Conservation (phyloP, 2,797 vertebrate genomes). For the Chrosomus eos region DNA sequence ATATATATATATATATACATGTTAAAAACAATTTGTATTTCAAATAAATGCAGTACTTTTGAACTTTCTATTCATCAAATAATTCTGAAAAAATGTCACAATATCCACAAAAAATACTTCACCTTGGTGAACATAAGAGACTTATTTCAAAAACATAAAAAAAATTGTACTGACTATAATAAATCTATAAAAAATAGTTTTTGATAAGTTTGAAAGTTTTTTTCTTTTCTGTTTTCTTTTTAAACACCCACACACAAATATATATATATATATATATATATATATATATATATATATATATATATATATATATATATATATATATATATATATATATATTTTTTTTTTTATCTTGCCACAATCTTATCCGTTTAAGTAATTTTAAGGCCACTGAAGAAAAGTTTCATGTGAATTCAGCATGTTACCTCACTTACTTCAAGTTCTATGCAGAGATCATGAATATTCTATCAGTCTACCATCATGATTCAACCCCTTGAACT, state of each 20-base stretch:
- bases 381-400: neutral
- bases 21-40: neutral
- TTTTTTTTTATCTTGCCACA: too few species aligned
- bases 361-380: neutral
- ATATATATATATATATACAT: neutral
- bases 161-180: too few species aligned
- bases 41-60: neutral
- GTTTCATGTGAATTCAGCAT: constrained; percentile 5
- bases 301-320: too few species aligned
- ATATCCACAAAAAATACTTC: neutral
- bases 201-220: too few species aligned
- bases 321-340: too few species aligned
- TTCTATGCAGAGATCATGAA: constrained; percentile 18
- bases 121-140: neutral
- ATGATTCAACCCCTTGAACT: constrained; percentile 27
- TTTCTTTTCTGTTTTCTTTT: too few species aligned
- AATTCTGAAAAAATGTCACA: neutral
- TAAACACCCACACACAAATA: too few species aligned
- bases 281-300: too few species aligned
- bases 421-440: neutral
- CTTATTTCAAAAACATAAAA: neutral
- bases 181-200: too few species aligned
- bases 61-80: too few species aligned
- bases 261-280: too few species aligned
- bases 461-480: constrained; percentile 15